phyloP scores from a whole-genome alignment of 2,888 invertebrate genomes.

The Machimus atricapillus region DNA sequence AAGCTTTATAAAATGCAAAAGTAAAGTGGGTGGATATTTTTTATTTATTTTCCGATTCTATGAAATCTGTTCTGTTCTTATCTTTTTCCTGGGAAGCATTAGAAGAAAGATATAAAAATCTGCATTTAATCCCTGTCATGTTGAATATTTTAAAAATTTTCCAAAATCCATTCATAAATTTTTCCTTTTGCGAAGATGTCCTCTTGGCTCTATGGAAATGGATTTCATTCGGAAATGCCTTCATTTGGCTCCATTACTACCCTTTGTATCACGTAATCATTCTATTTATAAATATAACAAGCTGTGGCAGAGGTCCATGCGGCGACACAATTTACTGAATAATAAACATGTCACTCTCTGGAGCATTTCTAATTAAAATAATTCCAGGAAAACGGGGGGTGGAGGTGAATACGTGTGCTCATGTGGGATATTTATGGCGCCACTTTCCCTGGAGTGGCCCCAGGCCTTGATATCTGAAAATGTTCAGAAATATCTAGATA shows the following conservation, averaged over 20 bases:
- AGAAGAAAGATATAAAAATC: neutral
- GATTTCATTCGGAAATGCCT: neutral
- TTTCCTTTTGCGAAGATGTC: neutral
- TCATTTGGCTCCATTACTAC: neutral
- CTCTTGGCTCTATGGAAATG: neutral
- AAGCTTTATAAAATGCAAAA: neutral
- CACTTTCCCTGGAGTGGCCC: neutral
- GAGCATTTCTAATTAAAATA: neutral
- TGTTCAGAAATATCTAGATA: neutral
- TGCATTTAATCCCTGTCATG: neutral
- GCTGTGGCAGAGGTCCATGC: neutral
- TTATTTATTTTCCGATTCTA: neutral
- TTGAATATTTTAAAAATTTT: neutral
- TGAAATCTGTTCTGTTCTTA: neutral
- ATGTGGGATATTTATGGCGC: neutral
- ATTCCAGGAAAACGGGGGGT: neutral
- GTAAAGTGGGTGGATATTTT: neutral
- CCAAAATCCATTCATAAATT: neutral
- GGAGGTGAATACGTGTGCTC: neutral
- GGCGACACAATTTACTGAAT: neutral
- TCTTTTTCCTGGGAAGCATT: neutral
- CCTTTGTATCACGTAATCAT: neutral
- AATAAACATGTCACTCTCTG: neutral
- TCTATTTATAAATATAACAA: neutral
- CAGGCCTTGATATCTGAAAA: neutral